phyloP scores from a whole-genome alignment of 2,113 vertebrate genomes.

The Castor canadensis region DNA sequence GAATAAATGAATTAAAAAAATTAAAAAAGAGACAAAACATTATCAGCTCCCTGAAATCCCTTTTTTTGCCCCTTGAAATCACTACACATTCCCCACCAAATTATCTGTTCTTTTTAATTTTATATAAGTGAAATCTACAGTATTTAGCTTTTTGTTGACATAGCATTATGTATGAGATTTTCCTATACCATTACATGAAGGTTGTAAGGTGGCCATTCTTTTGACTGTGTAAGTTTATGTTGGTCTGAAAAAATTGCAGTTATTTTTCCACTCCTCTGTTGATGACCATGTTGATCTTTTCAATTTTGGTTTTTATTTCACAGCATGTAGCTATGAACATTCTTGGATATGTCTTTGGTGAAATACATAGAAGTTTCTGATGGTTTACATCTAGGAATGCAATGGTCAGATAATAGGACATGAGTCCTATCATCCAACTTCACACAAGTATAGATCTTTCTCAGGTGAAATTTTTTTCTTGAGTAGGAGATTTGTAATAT shows the following conservation, averaged over 20 bases:
- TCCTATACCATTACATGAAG: background rate
- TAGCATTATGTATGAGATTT: background rate
- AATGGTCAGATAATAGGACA: background rate
- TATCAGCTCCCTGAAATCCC: background rate
- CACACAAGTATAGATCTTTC: background rate
- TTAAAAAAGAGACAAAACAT: background rate
- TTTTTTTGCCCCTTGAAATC: background rate
- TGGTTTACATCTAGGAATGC: background rate
- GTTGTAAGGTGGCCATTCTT: background rate
- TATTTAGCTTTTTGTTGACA: background rate
- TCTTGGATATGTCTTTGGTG: background rate
- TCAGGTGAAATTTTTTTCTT: slow-evolving; percentile 10
- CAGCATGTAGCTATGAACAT: background rate
- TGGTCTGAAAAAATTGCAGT: background rate
- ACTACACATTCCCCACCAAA: too few relatives aligned
- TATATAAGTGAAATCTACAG: background rate
- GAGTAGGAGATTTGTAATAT: background rate
- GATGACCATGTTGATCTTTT: background rate
- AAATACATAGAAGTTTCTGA: background rate
- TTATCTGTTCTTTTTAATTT: background rate
- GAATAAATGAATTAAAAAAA: too few relatives aligned
- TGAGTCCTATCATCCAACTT: background rate
- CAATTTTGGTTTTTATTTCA: background rate
- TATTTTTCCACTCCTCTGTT: background rate
- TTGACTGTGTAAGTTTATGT: background rate